Conservation (phyloP, 2,113 vertebrate genomes). For the Rhinolophus sinicus region DNA sequence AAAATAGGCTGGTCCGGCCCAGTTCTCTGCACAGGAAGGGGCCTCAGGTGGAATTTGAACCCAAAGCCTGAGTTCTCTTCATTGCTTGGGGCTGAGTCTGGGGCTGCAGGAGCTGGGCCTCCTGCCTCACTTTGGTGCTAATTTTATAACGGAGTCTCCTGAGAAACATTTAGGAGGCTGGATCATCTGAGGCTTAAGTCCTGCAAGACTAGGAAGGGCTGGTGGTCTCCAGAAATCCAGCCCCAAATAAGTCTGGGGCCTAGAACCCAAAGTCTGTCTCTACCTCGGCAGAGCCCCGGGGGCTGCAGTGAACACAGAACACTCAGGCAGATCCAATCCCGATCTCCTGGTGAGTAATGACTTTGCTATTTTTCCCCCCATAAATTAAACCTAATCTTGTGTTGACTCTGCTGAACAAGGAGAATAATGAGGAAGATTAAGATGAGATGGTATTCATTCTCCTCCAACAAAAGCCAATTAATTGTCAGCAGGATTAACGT, state of each 20-base stretch:
- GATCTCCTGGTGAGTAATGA: conserved; percentile 79
- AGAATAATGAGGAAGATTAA: conserved; percentile 87
- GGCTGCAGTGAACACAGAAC: not conserved
- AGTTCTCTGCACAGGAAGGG: not conserved
- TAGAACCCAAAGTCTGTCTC: rapidly evolving
- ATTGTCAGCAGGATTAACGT: conserved; percentile 78
- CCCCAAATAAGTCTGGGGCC: not conserved
- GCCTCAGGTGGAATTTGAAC: not conserved
- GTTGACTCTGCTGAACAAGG: conserved; percentile 85
- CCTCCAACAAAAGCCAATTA: conserved; percentile 87
- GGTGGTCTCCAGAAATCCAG: not conserved
- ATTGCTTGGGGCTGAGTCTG: not conserved
- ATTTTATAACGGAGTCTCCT: not conserved
- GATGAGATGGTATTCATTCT: conserved; percentile 84
- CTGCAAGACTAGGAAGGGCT: not conserved
- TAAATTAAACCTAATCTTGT: conserved; percentile 87
- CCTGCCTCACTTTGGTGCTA: not conserved
- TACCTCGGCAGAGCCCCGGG: not conserved
- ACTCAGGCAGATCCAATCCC: conserved; percentile 70
- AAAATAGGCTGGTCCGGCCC: rapidly evolving
- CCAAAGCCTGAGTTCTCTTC: not conserved
- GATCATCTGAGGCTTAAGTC: not conserved
- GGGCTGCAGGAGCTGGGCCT: not conserved
- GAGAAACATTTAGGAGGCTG: not conserved
- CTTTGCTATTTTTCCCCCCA: conserved; percentile 55